Conservation (phyloP, 2,797 vertebrate species). For the Cryptoprocta ferox region DNA sequence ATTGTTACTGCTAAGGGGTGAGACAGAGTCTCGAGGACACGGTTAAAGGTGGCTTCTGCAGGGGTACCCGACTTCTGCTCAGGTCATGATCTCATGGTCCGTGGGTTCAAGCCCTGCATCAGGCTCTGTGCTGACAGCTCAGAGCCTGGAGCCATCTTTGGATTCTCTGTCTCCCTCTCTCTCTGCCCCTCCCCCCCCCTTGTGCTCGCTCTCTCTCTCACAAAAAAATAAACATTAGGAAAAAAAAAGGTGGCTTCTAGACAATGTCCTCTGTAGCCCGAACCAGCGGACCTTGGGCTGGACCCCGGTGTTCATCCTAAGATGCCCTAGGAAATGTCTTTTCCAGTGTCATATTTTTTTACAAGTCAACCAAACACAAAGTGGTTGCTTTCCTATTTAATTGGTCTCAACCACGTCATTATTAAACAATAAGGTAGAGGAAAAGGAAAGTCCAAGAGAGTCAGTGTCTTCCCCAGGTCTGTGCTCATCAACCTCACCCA, state of each 20-base stretch:
- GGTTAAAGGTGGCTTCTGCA: background rate
- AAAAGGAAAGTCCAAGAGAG: background rate
- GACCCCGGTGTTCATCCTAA: background rate
- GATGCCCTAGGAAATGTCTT: background rate
- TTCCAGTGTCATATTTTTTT: background rate
- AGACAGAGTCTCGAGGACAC: background rate
- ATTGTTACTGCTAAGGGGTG: background rate
- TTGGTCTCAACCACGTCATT: background rate
- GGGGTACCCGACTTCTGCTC: too few species aligned
- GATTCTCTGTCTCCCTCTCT: too few species aligned
- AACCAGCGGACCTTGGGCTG: background rate
- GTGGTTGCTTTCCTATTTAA: background rate
- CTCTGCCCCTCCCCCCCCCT: too few species aligned
- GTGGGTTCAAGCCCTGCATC: too few species aligned
- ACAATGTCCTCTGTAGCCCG: background rate
- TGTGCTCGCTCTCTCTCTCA: too few species aligned
- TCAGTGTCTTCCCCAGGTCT: too few species aligned
- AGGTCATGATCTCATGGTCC: too few species aligned
- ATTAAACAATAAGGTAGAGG: background rate
- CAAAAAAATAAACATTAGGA: too few species aligned
- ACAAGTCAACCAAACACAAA: background rate
- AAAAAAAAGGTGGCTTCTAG: background rate
- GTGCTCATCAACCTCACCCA: too few species aligned
- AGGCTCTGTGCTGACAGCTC: too few species aligned
- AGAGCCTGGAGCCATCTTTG: too few species aligned